A percentile compares a stretch with the other conserved stretches of the same genome.
Conservation (phyloP, 2,797 vertebrate genomes). For the Delichon dasypus region DNA sequence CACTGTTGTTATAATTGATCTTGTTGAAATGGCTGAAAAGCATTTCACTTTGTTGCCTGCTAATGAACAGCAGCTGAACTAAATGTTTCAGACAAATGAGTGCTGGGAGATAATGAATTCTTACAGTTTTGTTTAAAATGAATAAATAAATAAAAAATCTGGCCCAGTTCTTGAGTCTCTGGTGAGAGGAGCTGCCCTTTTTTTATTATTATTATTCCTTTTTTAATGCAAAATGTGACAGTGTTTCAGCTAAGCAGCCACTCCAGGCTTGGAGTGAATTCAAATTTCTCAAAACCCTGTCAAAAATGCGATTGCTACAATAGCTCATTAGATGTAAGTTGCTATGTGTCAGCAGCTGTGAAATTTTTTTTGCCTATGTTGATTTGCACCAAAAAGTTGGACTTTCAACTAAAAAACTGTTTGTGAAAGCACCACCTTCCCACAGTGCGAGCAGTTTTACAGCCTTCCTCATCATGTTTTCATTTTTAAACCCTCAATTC, state of each 20-base stretch:
- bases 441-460: not conserved
- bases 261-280: not conserved
- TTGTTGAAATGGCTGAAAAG: not conserved
- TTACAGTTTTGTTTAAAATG: not conserved
- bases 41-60: not conserved
- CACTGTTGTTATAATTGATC: not conserved
- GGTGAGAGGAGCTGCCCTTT: not conserved
- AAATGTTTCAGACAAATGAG: not conserved
- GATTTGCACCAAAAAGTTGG: not conserved
- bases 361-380: not conserved
- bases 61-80: not conserved
- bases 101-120: not conserved
- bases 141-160: not conserved
- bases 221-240: not conserved
- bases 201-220: fast-evolving
- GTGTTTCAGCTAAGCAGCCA: not conserved
- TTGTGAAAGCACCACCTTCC: not conserved
- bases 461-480: not conserved
- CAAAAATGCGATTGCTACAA: not conserved
- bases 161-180: not conserved
- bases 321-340: not conserved
- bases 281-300: not conserved
- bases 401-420: not conserved
- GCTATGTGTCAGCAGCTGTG: not conserved
- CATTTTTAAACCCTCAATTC: not conserved